Evolutionary conservation across 2,888 invertebrate species (phyloP).

Genomic region (Cephus pulcher): DNA sequence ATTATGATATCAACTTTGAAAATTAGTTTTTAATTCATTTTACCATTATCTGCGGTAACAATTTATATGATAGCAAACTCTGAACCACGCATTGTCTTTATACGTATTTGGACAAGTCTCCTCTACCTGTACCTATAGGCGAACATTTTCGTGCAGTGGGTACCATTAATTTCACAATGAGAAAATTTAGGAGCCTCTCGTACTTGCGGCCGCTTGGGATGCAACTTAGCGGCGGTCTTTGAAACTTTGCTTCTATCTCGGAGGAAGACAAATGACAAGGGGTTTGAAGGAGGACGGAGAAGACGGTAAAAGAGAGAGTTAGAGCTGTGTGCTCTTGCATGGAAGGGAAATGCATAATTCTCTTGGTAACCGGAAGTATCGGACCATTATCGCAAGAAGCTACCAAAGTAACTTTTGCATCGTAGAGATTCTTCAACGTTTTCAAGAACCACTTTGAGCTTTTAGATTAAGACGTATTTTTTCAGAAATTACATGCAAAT

Average conservation of each 20-base stretch:
- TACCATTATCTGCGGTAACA: neutral
- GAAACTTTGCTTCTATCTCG: conserved; percentile 59
- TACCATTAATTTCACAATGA: conserved; percentile 33
- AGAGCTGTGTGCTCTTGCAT: conserved; percentile 48
- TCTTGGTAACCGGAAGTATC: conserved; percentile 23
- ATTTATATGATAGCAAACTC: neutral
- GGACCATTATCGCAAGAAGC: neutral
- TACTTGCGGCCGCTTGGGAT: conserved; percentile 36
- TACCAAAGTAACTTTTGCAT: neutral
- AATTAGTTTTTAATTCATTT: neutral
- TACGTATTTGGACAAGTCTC: neutral
- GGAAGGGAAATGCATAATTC: conserved; percentile 55
- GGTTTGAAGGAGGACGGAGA: conserved; percentile 23
- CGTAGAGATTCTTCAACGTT: neutral
- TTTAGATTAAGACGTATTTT: neutral
- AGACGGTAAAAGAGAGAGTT: conserved; percentile 34
- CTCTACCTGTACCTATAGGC: neutral
- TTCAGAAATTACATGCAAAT: neutral
- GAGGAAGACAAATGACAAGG: conserved; percentile 59
- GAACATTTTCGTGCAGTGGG: conserved; percentile 10
- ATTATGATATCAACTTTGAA: neutral
- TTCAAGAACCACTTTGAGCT: neutral
- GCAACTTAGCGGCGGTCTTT: conserved; percentile 54
- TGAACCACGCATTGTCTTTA: neutral
- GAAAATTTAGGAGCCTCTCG: conserved; percentile 51